Evolutionary conservation across 1,140 invertebrate species (phyloP).

Genomic region (Vollenhovia emeryi): DNA sequence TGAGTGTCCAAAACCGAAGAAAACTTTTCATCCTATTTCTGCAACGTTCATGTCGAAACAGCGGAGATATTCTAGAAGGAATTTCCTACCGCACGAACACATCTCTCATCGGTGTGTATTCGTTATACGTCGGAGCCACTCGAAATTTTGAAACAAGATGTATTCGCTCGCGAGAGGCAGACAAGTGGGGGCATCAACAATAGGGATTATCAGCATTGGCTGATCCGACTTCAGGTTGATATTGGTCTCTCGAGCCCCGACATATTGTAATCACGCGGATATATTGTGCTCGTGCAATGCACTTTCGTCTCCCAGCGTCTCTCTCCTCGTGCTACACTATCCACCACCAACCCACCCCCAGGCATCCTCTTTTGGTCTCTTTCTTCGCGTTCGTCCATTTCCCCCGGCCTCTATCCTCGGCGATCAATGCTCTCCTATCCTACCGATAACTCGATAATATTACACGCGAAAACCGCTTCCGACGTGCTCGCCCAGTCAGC

Average conservation of each 20-base stretch:
- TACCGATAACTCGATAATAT: slow-evolving; percentile 84
- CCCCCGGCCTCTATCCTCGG: slow-evolving; percentile 52
- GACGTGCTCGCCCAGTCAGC: slow-evolving; percentile 83
- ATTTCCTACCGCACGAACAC: slow-evolving; percentile 3
- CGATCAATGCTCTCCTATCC: slow-evolving; percentile 75
- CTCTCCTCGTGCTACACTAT: slow-evolving; percentile 29
- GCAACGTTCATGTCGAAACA: not conserved
- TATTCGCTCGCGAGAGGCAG: slow-evolving; percentile 69
- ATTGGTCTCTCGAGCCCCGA: slow-evolving; percentile 78
- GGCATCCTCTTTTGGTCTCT: slow-evolving; percentile 43
- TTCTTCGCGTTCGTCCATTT: slow-evolving; percentile 57
- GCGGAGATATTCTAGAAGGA: not conserved
- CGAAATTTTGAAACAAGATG: slow-evolving; percentile 74
- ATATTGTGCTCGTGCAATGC: slow-evolving; percentile 79
- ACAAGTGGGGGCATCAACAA: slow-evolving; percentile 74
- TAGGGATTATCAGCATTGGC: slow-evolving; percentile 78
- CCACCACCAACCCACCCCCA: slow-evolving; percentile 8
- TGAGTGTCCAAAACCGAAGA: not conserved
- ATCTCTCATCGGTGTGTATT: slow-evolving; percentile 13
- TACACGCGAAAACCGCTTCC: slow-evolving; percentile 84
- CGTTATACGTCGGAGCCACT: slow-evolving; percentile 53
- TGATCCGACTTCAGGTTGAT: slow-evolving; percentile 75
- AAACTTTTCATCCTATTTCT: not conserved
- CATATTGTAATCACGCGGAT: slow-evolving; percentile 82
- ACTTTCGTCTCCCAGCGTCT: slow-evolving; percentile 71